Base-by-base conservation (phyloP, 2,113 vertebrate species). In the Circaetus cinerascens region DNA sequence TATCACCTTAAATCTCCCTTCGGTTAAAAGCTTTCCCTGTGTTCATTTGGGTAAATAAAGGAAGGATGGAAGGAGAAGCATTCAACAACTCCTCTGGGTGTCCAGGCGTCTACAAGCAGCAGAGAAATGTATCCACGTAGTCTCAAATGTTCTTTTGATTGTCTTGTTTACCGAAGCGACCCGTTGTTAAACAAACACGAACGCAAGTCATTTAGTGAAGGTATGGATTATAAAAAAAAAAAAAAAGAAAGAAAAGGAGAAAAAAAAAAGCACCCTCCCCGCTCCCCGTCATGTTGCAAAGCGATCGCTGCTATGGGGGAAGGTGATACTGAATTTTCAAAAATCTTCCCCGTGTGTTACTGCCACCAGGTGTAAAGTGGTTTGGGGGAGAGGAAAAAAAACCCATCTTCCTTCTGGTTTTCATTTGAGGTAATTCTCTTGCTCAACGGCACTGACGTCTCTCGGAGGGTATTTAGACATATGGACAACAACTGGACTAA, bases 401-500 rank as follows among this genome's bases (percentile, higher is more conserved):
- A 8, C 1, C 2, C 63, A 8, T 73, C 86, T 75, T 90, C 63
- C 71, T 53, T 84, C 73, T 94, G 90, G 89, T 94, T 96, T 83
- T 82, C 45, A 50, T 90, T 75, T 84, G 45, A 81, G 86, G 68
- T 82, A 86, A 76, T 88, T 91, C 77, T 75, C 76, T 75, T 8
- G 20, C 73, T 90, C 43, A 90, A 81, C 43, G 34, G 57, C 93
- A 53, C 66, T 76, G 56, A 51, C n/a, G 71, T 93, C 57, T 86
- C 93, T 73, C 29, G 36, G 72, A 92, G 62, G 72, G 10, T 91
- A 38, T 94, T 97, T 66, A 92, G 85, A 97, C 97, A 97, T 97
- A 91, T 96, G 97, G 96, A 48, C 62, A 90, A 93, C 97, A 97
- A 97, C 97, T 96, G 97, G 82, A 72, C 68, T 73, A 66, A 93